phyloP scores from a whole-genome alignment of 2,888 invertebrate genomes.

The Oasisia sp. region DNA sequence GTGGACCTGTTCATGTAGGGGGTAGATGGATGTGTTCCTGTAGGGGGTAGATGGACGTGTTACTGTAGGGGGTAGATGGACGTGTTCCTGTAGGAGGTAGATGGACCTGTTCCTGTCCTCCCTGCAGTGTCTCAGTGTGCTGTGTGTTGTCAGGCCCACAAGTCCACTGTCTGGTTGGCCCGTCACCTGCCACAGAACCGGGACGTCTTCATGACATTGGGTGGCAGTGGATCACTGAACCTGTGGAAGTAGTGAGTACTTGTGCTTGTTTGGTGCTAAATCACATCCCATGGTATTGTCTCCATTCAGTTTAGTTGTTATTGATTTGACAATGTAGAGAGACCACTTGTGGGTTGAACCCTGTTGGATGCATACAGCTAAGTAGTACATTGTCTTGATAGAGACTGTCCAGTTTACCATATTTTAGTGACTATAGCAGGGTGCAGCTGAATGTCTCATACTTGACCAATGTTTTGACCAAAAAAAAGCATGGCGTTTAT shows the following conservation, averaged over 20 bases:
- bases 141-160: slow-evolving; percentile 67
- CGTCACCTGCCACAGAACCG: slow-evolving; percentile 93
- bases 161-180: slow-evolving; percentile 89
- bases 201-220: slow-evolving; percentile 89
- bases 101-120: no score
- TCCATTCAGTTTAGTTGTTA: neutral
- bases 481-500: no score
- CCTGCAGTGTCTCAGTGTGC: neutral
- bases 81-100: no score
- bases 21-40: no score
- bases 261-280: neutral
- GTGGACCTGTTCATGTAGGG: no score
- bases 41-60: no score
- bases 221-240: slow-evolving; percentile 88
- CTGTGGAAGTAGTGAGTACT: slow-evolving; percentile 91
- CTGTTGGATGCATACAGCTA: no score
- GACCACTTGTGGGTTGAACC: no score
- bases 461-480: no score
- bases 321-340: neutral
- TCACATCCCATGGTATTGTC: neutral
- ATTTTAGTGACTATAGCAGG: neutral
- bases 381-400: neutral
- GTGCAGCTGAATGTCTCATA: neutral
- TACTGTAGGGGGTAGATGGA: no score
- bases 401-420: neutral